Evolutionary conservation across 1,140 invertebrate species (phyloP).

Genomic region (Scaptomyza graminum): DNA sequence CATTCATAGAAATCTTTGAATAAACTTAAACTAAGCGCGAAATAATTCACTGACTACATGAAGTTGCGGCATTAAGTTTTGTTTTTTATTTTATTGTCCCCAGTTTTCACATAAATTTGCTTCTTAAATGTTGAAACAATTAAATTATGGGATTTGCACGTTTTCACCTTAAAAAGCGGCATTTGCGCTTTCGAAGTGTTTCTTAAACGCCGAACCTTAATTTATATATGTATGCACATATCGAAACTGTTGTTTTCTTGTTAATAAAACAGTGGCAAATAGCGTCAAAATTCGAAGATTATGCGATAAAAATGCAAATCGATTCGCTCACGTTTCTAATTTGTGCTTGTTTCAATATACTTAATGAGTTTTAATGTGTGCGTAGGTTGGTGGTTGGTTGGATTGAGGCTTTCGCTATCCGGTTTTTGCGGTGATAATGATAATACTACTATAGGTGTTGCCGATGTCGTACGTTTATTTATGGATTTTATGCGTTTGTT

Average conservation of each 20-base stretch:
- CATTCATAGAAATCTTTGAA: conserved; percentile 77
- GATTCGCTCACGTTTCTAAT: conserved; percentile 64
- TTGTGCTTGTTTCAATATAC: conserved; percentile 81
- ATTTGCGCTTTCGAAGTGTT: conserved; percentile 65
- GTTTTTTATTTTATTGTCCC: conserved; percentile 17
- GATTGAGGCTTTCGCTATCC: conserved; percentile 41
- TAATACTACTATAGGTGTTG: conserved; percentile 78
- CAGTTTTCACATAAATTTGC: conserved; percentile 63
- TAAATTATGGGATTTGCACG: conserved; percentile 80
- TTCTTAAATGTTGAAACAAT: conserved; percentile 72
- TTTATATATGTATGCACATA: conserved; percentile 48
- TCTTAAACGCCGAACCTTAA: conserved; percentile 60
- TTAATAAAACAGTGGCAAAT: conserved; percentile 76
- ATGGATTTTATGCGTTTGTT: conserved; percentile 56
- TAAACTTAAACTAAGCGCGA: conserved; percentile 61
- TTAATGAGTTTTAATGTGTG: conserved; percentile 72
- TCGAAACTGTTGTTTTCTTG: conserved; percentile 50
- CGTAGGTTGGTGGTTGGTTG: too few relatives aligned
- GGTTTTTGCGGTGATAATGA: conserved; percentile 76
- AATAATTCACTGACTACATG: conserved; percentile 68
- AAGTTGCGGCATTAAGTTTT: conserved; percentile 29
- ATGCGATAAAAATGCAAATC: conserved; percentile 78
- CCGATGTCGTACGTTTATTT: conserved; percentile 48
- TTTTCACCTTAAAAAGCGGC: conserved; percentile 68
- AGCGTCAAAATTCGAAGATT: conserved; percentile 80